A percentile compares a stretch with the other conserved stretches of the same genome.
These are phyloP conservation scores for Perccottus glenii DNA, from an alignment of 2,113 vertebrate genomes.

Conservation along the genomic window DNA sequence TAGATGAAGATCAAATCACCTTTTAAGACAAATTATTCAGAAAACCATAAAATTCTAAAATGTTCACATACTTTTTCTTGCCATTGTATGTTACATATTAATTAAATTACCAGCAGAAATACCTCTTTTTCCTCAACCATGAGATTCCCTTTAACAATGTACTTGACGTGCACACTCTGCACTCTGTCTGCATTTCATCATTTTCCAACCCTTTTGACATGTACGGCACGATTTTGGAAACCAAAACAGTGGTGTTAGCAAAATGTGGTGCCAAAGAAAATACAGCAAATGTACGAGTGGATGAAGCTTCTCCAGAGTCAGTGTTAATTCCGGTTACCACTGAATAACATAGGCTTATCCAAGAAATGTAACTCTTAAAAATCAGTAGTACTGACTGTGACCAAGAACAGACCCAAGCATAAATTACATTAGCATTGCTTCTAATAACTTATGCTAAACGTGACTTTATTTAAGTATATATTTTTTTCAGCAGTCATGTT, in stretches of 20 bases:
- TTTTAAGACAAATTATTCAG: no score
- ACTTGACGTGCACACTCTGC: background rate
- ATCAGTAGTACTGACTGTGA: no score
- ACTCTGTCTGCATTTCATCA: background rate
- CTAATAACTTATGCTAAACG: no score
- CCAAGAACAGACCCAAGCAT: no score
- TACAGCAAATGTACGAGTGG: background rate
- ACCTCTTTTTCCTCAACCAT: background rate
- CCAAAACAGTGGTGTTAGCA: background rate
- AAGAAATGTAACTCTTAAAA: background rate
- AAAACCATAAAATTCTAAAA: no score
- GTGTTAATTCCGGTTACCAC: no score
- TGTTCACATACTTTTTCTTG: no score
- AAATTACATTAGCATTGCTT: no score
- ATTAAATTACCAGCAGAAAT: background rate
- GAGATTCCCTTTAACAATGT: background rate
- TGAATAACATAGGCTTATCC: background rate
- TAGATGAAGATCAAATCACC: no score
- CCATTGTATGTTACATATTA: background rate
- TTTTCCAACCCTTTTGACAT: background rate
- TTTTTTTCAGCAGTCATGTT: conserved; percentile 17
- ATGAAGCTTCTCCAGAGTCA: background rate
- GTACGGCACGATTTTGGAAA: conserved; percentile 6
- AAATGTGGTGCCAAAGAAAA: conserved; percentile 7
- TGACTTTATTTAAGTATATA: no score